Percentiles rank a stretch among this genome's conserved stretches.
Conservation (phyloP, 2,797 vertebrate genomes). For the Mallotus villosus region DNA sequence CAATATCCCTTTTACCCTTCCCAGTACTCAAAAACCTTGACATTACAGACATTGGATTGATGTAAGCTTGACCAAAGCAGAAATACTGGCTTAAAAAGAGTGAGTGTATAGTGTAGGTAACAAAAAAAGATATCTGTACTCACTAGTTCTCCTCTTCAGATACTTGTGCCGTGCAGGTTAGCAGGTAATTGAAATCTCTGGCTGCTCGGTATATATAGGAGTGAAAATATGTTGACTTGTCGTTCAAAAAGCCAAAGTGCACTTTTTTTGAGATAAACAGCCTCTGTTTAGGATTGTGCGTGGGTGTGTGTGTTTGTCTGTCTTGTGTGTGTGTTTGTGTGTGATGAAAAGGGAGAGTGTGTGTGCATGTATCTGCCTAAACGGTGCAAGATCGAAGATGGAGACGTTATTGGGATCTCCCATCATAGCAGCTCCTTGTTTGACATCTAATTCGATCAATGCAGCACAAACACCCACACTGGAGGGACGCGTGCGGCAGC, state of each 20-base stretch:
- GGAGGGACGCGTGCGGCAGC: no score
- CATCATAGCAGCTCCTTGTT: no score
- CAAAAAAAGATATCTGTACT: constrained; percentile 60
- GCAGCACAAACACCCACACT: no score
- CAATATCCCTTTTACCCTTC: not conserved
- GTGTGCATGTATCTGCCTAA: constrained; percentile 4
- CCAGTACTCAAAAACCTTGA: not conserved
- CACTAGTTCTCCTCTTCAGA: constrained; percentile 62
- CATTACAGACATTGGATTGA: no score
- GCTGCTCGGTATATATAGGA: constrained; percentile 70
- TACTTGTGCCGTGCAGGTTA: constrained; percentile 49
- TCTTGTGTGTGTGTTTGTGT: constrained; percentile 12
- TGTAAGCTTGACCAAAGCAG: no score
- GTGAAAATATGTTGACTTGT: constrained; percentile 69
- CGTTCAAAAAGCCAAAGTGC: constrained; percentile 74
- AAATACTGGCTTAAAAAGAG: no score
- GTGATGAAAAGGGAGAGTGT: not conserved
- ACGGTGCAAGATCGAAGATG: no score
- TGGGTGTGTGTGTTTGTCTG: not conserved
- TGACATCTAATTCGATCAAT: no score
- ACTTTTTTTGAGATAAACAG: constrained; percentile 65
- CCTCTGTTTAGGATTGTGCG: constrained; percentile 22
- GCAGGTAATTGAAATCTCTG: constrained; percentile 31
- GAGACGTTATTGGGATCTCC: no score
- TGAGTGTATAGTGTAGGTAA: not conserved